A percentile compares a stretch with the other conserved stretches of the same genome.
Evolutionary conservation across 2,888 invertebrate species (phyloP).

Genomic region (Dynastes tityus): DNA sequence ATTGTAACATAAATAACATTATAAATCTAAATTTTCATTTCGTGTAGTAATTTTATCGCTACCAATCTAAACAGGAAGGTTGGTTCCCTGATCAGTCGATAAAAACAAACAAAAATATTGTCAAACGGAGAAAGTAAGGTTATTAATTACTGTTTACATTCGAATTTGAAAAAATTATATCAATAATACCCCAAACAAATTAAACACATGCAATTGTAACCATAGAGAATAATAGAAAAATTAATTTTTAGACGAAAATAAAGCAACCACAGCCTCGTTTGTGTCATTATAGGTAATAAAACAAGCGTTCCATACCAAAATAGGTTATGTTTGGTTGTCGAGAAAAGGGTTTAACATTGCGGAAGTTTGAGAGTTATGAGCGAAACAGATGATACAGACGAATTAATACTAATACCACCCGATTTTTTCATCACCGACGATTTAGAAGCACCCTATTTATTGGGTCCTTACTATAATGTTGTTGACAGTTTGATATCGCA

Average conservation of each 20-base stretch:
- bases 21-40: no score
- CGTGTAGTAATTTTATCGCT: no score
- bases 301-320: not conserved
- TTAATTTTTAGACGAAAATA: not conserved
- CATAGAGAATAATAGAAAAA: constrained; percentile 27
- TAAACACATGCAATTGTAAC: constrained; percentile 31
- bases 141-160: constrained; percentile 7
- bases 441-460: constrained; percentile 69
- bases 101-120: no score
- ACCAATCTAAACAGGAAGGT: no score
- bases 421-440: constrained; percentile 80
- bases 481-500: constrained; percentile 78
- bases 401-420: constrained; percentile 85
- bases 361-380: constrained; percentile 72
- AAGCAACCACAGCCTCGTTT: not conserved
- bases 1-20: no score
- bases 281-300: not conserved
- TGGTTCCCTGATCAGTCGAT: no score
- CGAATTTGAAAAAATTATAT: constrained; percentile 6
- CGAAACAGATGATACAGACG: constrained; percentile 88
- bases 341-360: not conserved
- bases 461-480: constrained; percentile 70
- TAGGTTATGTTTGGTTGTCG: constrained; percentile 31
- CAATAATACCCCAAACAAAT: constrained; percentile 35
- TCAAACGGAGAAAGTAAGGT: not conserved